Evolutionary conservation across 2,797 vertebrate species (phyloP), one percentile per base, ranked within the genome.

Genomic region (Paramormyrops hopkinsi): DNA sequence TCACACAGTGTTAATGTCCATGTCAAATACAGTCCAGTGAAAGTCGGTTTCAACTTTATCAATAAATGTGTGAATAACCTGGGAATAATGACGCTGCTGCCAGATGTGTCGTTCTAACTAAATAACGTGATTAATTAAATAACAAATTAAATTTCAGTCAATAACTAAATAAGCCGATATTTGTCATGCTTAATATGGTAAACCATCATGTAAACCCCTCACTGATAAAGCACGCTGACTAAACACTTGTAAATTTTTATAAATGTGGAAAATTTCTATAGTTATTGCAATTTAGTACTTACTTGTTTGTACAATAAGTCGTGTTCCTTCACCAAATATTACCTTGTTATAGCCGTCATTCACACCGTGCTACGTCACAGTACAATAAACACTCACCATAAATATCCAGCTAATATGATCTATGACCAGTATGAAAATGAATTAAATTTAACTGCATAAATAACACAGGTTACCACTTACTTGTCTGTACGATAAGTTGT

Each of bases 1-100:
- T 73, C 91, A 91, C 92, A 92, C 92, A 89, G 3, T 51, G 2
- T 86, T 41, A 89, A 50, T 56, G 19, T 25, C 44, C 82, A n/a
- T 48, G 46, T 22, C 82, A 51, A 84, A 84, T 51, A 83, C 59
- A 76, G 69, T 41, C 4, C 33, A 76, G 33, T 41, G 25, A 33
- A 65, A 29, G 9, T 0, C 25, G 1, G 1, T 65, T 65, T 65
- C 25, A 65, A 41, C 69, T 76, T 76, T 17, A 33, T 33, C 22
- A 29, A 48, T 14, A 44, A 73, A 73, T 37, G 29, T 17, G 1
- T 5, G 29, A 73, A 73, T 33, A 14, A 37, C 33, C 25, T 37
- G 12, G 1, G 59, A 29, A 65, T 65, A 73, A 73, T 3, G 19
- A 65, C 22, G 22, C 22, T 29, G 65, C 7, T 14, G 65, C 29